Evolutionary conservation across 2,113 vertebrate genomes (phyloP).

Genomic region (Rattus rattus): DNA sequence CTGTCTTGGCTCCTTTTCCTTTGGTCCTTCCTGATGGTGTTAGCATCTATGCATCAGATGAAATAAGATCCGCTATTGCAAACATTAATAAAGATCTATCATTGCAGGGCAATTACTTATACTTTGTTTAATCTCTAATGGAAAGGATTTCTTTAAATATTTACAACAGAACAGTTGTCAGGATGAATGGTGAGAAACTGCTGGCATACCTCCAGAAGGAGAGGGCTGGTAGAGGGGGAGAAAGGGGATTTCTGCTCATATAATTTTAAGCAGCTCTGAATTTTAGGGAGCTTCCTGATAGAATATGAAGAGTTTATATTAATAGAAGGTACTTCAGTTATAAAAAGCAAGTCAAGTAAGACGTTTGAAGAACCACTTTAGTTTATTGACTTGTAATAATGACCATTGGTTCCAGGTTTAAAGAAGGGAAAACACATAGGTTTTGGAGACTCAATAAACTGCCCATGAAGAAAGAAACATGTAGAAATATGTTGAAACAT

Average conservation of each 20-base stretch:
- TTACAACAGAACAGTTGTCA: slow-evolving; percentile 86
- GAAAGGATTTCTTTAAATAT: slow-evolving; percentile 88
- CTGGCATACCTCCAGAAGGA: slow-evolving; percentile 77
- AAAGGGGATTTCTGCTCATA: not conserved
- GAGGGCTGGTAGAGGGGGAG: not conserved
- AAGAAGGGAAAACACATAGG: slow-evolving; percentile 50
- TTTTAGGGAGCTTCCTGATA: slow-evolving; percentile 65
- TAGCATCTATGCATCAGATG: slow-evolving; percentile 49
- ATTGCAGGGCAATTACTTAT: slow-evolving; percentile 85
- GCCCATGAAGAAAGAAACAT: slow-evolving; percentile 47
- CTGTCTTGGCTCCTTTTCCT: slow-evolving; percentile 28
- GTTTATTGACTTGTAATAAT: slow-evolving; percentile 68
- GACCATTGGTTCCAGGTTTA: slow-evolving; percentile 59
- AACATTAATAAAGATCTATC: slow-evolving; percentile 84
- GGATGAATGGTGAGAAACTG: slow-evolving; percentile 83
- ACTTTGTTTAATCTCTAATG: slow-evolving; percentile 87
- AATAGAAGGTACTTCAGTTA: slow-evolving; percentile 64
- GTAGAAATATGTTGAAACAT: slow-evolving; percentile 43
- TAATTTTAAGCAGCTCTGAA: slow-evolving; percentile 58
- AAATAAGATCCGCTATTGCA: slow-evolving; percentile 71
- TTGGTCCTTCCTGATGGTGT: not conserved
- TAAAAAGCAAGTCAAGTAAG: not conserved
- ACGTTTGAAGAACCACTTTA: slow-evolving; percentile 62
- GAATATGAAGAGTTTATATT: slow-evolving; percentile 36
- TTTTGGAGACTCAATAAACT: slow-evolving; percentile 75